Percentiles rank a stretch among this genome's conserved stretches.
Conservation (phyloP, 1,140 invertebrate species). For the Apis laboriosa region DNA sequence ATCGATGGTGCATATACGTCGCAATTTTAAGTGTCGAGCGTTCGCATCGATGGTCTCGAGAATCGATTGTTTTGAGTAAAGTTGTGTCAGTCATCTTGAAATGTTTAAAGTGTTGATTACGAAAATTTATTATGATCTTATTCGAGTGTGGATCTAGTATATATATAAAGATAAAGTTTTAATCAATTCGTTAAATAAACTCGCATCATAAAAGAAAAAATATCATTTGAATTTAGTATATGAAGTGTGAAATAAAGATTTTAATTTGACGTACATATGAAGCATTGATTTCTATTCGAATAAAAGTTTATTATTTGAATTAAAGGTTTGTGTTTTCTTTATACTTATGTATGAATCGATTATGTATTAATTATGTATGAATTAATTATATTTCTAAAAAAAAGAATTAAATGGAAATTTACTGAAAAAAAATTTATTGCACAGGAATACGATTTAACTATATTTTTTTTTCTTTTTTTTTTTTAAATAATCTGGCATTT, state of each 20-base stretch:
- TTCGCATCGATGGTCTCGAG: conserved; percentile 11
- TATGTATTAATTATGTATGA: no score
- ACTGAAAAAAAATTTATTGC: neutral
- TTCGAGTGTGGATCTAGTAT: neutral
- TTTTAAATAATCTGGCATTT: no score
- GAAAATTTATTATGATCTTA: neutral
- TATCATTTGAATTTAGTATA: neutral
- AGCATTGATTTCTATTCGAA: neutral
- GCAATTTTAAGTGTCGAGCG: neutral
- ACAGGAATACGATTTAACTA: no score
- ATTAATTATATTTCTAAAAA: neutral
- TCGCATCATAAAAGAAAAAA: neutral
- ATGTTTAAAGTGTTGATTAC: neutral
- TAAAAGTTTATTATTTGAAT: neutral
- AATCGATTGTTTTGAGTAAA: neutral
- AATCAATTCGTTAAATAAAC: neutral
- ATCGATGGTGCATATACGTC: conserved; percentile 15
- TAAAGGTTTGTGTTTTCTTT: conserved; percentile 1
- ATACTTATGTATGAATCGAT: neutral
- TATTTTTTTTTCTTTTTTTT: neutral
- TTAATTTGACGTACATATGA: neutral
- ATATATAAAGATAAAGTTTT: neutral
- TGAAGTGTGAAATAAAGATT: neutral
- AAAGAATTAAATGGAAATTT: neutral
- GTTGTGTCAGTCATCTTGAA: neutral